Conservation (phyloP, 2,888 invertebrate species). For the Caenorhabditis sp. region DNA sequence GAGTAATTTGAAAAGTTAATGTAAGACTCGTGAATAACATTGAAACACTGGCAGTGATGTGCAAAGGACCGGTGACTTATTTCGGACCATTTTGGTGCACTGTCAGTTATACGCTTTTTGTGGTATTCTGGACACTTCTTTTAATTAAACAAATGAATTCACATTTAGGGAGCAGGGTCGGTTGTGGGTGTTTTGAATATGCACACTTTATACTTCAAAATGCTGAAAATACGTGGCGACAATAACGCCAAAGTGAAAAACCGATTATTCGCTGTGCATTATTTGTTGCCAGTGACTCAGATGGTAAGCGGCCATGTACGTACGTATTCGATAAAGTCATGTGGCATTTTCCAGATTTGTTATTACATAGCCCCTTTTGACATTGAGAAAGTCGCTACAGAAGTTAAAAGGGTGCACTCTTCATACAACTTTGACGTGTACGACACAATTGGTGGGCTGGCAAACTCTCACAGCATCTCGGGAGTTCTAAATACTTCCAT, state of each 20-base stretch:
- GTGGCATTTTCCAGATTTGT: too few species aligned
- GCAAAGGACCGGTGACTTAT: neutral
- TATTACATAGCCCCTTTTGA: too few species aligned
- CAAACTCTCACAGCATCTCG: neutral
- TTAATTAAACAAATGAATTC: neutral
- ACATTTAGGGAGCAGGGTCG: neutral
- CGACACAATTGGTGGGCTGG: neutral
- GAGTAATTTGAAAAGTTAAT: neutral
- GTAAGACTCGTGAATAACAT: neutral
- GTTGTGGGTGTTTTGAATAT: neutral
- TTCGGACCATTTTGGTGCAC: neutral
- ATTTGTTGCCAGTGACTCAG: too few species aligned
- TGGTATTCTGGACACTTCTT: neutral
- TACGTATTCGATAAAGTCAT: too few species aligned
- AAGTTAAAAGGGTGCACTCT: too few species aligned
- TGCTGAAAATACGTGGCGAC: neutral
- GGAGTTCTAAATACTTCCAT: neutral
- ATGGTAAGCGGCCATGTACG: too few species aligned
- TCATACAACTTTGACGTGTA: too few species aligned
- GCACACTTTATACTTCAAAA: neutral
- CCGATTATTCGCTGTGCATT: neutral
- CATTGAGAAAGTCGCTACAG: too few species aligned
- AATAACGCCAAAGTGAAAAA: neutral
- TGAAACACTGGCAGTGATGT: neutral
- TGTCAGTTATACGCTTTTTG: neutral